Conservation (phyloP, 1,140 invertebrate genomes). For the Euwallacea fornicatus region DNA sequence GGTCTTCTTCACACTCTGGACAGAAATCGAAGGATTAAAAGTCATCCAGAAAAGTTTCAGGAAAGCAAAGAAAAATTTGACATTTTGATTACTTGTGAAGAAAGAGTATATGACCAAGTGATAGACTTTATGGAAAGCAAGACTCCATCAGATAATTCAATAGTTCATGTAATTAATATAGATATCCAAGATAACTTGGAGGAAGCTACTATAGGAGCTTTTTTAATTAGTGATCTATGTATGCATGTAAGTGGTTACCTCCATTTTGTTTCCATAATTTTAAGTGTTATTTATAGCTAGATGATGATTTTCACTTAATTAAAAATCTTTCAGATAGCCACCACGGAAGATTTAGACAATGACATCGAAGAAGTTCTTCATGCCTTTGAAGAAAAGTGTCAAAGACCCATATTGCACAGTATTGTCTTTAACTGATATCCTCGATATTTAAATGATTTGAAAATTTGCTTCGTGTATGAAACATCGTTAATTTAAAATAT, state of each 20-base stretch:
- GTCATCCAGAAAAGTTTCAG: conserved; percentile 94
- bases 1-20: conserved; percentile 98
- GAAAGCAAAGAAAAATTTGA: conserved; percentile 89
- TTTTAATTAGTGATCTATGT: conserved; percentile 94
- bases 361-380: conserved; percentile 97
- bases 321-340: conserved; percentile 67
- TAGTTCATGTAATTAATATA: conserved; percentile 97
- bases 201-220: conserved; percentile 99
- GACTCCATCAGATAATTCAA: conserved; percentile 73
- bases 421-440: conserved; percentile 88
- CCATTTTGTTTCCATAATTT: too few relatives aligned
- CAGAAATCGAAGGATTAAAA: conserved; percentile 94
- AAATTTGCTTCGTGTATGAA: background rate
- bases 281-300: too few relatives aligned
- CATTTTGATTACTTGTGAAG: conserved; percentile 96
- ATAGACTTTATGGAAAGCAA: conserved; percentile 74
- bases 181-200: conserved; percentile 99
- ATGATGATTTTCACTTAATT: conserved; percentile 47
- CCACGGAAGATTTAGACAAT: conserved; percentile 94
- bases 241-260: conserved; percentile 66
- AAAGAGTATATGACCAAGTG: conserved; percentile 97
- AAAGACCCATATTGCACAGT: conserved; percentile 87
- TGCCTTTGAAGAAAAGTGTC: conserved; percentile 90
- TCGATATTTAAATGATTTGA: background rate
- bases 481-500: background rate